A percentile compares a stretch with the other conserved stretches of the same genome.
Evolutionary conservation across 2,888 invertebrate genomes (phyloP).

Genomic region (Sialis fuliginosa): DNA sequence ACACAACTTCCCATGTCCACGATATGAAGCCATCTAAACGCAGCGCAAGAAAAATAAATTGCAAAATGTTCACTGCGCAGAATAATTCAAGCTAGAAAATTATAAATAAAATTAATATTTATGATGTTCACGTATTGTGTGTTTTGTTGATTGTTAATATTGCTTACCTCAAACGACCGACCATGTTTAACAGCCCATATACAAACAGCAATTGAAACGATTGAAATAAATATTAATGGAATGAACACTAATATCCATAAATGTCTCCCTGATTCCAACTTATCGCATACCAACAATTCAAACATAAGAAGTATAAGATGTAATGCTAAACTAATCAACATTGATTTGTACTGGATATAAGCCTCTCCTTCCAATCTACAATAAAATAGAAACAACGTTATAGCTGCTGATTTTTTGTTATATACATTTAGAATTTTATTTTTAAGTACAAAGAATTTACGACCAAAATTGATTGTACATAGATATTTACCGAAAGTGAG

Average conservation of each 20-base stretch:
- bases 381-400: conserved; percentile 11
- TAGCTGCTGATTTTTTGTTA: background rate
- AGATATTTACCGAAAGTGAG: conserved; percentile 63
- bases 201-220: conserved; percentile 90
- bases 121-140: background rate
- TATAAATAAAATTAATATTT: conserved; percentile 8
- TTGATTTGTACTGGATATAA: conserved; percentile 94
- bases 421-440: conserved; percentile 1
- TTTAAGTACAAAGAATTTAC: background rate
- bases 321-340: conserved; percentile 88
- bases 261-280: conserved; percentile 71
- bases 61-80: conserved; percentile 92
- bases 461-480: background rate
- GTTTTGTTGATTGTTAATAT: conserved; percentile 1
- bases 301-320: conserved; percentile 93
- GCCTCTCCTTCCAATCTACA: conserved; percentile 85
- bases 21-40: conserved; percentile 74
- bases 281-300: conserved; percentile 89
- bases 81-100: conserved; percentile 75
- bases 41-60: conserved; percentile 92
- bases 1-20: conserved; percentile 92
- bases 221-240: conserved; percentile 89
- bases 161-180: conserved; percentile 75
- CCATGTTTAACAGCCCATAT: conserved; percentile 99
- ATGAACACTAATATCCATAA: conserved; percentile 86